Evolutionary conservation across 1,140 invertebrate species (phyloP).

Genomic region (Magallana angulata): DNA sequence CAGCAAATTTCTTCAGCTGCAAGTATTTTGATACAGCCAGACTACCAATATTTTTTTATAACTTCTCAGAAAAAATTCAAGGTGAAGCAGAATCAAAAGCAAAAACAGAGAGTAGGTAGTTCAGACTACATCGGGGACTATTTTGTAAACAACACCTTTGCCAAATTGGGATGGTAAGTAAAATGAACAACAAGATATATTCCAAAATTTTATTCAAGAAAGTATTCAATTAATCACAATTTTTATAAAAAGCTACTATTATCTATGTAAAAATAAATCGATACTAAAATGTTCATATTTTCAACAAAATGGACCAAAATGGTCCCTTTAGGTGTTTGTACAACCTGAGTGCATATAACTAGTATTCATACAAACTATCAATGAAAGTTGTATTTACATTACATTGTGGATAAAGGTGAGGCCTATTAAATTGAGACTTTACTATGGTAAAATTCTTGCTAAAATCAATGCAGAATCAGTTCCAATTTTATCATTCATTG

Average conservation of each 20-base stretch:
- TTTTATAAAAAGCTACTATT: constrained; percentile 10
- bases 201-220: not conserved
- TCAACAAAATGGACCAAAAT: too few relatives aligned
- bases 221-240: constrained; percentile 1
- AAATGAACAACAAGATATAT: not conserved
- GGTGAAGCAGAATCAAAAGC: not conserved
- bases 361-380: too few relatives aligned
- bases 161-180: constrained; percentile 27
- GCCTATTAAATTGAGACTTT: too few relatives aligned
- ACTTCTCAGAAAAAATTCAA: not conserved
- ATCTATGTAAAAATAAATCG: not conserved
- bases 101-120: not conserved
- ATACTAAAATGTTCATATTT: not conserved
- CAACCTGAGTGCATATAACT: too few relatives aligned
- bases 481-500: too few relatives aligned
- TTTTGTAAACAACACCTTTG: constrained; percentile 7
- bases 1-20: too few relatives aligned
- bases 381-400: too few relatives aligned
- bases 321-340: too few relatives aligned
- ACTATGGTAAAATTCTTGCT: too few relatives aligned
- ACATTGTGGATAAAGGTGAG: too few relatives aligned
- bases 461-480: too few relatives aligned
- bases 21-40: too few relatives aligned
- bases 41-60: not conserved
- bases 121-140: constrained; percentile 6